Conservation (phyloP, 2,113 vertebrate species). For the Phylloscopus trochilus region DNA sequence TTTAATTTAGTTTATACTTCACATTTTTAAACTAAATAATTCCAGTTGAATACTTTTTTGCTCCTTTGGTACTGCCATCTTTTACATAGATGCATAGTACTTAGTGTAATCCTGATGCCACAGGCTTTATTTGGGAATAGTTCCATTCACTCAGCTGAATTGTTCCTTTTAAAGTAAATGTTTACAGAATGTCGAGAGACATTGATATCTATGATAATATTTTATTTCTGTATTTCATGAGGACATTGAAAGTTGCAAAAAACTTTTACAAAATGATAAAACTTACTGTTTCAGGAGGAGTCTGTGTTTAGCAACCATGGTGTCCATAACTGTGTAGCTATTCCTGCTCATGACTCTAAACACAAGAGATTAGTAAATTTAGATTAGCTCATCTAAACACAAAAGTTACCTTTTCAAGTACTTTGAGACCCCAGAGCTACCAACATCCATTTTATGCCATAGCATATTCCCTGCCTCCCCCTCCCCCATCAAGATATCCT, state of each 20-base stretch:
- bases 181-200: not conserved
- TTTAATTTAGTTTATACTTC: not conserved
- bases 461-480: not conserved
- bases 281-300: not conserved
- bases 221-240: not conserved
- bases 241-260: not conserved
- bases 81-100: not conserved
- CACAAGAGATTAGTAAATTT: not conserved
- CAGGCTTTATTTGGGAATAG: not conserved
- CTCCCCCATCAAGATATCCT: not conserved
- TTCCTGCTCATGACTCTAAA: not conserved
- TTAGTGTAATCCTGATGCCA: not conserved
- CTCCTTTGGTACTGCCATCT: not conserved
- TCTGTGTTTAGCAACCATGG: not conserved
- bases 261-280: not conserved
- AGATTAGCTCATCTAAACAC: not conserved
- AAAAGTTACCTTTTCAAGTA: not conserved
- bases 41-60: not conserved
- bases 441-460: not conserved
- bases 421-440: not conserved
- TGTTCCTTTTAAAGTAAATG: not conserved
- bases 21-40: not conserved
- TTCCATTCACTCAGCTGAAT: not conserved
- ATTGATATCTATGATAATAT: not conserved
- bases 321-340: not conserved